Evolutionary conservation across 2,888 invertebrate genomes (phyloP).

Genomic region (Spilarctia lutea): DNA sequence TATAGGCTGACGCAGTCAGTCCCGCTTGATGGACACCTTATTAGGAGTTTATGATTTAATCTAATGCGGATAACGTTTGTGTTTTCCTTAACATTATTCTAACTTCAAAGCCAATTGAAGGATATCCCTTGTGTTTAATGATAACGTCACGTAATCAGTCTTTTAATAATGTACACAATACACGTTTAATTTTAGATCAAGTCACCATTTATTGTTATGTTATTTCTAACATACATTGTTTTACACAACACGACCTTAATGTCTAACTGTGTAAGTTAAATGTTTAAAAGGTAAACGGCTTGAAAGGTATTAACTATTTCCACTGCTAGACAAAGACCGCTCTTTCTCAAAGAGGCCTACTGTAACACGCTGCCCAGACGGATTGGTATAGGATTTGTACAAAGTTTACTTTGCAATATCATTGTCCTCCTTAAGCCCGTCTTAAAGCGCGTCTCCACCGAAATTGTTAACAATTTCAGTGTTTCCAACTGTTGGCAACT

Average conservation of each 20-base stretch:
- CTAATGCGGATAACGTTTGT: conserved; percentile 12
- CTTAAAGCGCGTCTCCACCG: too few species aligned
- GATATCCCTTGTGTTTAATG: background rate
- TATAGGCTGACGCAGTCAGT: background rate
- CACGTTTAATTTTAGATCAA: conserved; percentile 1
- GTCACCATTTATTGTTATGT: background rate
- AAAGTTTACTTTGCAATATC: too few species aligned
- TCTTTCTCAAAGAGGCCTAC: too few species aligned
- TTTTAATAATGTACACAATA: background rate
- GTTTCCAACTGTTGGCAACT: too few species aligned
- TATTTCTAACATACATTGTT: background rate
- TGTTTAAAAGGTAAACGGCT: background rate
- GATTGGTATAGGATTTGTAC: too few species aligned
- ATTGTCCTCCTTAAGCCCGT: too few species aligned
- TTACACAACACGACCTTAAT: conserved; percentile 1
- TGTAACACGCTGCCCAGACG: too few species aligned
- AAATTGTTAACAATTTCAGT: too few species aligned
- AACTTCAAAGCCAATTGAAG: background rate
- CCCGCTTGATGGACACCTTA: background rate
- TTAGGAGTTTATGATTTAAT: background rate
- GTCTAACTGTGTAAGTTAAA: background rate
- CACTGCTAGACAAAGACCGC: too few species aligned
- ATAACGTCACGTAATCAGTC: background rate
- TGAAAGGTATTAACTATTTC: too few species aligned
- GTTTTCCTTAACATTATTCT: background rate